Percentiles rank a stretch among this genome's conserved stretches.
Conservation (phyloP, 2,797 vertebrate species). For the Molossus alvarezi region DNA sequence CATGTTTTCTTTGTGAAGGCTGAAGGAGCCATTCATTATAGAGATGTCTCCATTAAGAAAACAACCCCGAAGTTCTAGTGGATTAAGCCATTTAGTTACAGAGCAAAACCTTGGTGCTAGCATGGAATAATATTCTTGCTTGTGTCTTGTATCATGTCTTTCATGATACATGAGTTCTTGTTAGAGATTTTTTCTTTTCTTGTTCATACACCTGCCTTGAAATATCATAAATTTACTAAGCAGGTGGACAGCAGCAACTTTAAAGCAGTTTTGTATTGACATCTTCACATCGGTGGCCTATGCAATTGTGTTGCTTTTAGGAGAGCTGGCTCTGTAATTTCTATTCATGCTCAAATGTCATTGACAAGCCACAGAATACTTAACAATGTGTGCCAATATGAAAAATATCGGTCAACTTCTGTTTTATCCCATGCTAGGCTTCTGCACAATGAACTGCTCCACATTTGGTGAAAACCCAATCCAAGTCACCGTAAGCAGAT, state of each 20-base stretch:
- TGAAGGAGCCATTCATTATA: constrained; percentile 69
- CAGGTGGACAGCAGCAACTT: background rate
- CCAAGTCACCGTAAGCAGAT: constrained; percentile 69
- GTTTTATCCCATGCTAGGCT: constrained; percentile 71
- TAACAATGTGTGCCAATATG: constrained; percentile 63
- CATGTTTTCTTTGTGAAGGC: constrained; percentile 48
- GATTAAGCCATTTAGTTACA: constrained; percentile 54
- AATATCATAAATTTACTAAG: constrained; percentile 3
- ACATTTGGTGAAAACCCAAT: constrained; percentile 72
- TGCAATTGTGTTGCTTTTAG: constrained; percentile 60
- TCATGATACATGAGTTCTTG: background rate
- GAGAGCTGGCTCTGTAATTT: constrained; percentile 25
- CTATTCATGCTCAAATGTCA: constrained; percentile 73
- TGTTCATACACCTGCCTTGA: background rate
- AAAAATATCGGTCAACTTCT: constrained; percentile 73
- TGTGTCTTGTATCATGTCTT: background rate
- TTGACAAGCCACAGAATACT: constrained; percentile 73
- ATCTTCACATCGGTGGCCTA: background rate
- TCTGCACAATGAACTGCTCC: constrained; percentile 59
- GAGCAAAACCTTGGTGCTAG: constrained; percentile 42
- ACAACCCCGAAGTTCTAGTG: constrained; percentile 25
- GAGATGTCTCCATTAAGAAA: constrained; percentile 66
- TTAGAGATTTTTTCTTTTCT: background rate
- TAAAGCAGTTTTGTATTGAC: background rate
- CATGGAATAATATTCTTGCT: background rate